Evolutionary conservation across 2,888 invertebrate species (phyloP), one percentile per base, ranked within the genome.

Genomic region (Drosophila kambysellisi): DNA sequence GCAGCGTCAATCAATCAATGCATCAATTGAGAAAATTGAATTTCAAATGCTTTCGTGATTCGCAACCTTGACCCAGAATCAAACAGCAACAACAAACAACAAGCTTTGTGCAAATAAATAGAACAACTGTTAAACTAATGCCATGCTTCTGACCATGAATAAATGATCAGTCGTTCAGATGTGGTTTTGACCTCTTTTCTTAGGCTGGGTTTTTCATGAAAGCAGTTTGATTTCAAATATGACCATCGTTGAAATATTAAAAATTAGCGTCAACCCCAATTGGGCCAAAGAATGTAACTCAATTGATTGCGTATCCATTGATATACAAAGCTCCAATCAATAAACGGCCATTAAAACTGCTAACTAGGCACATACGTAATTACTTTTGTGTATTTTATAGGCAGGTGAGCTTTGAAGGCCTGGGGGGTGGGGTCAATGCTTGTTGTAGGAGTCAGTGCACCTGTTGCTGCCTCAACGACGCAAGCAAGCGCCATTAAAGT

Each of bases 381-480:
- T 63, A 41, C 12, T 41, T 61, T 46, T 25, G 33, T 50, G 37
- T 35, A 37, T 35, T 59, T 46, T 46, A 43, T 29, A 58, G 46
- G 8, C 35, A 48, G 53, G 37, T 39, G 54, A 17, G n/a, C 35
- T 37, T 41, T 43, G 5, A 9, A 12, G 35, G 35, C 29, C 4
- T 1, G 17, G 29, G 3, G 33, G 39, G 56, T 8, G n/a, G 9
- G 43, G 9, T 35, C 57, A 53, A 53, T 46, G 58, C 52, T 50
- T 59, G 29, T 4, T 43, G 15, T 46, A 66, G 72, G 51, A 71
- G 81, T 69, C 72, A 70, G 60, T 80, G 86, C 88, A 83, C 83
- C 83, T 83, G 83, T 88, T 83, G 88, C 83, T 73, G 59, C 60
- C 63, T 63, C 76, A 75, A 60, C 79, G 70, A 66, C 64, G 60